These are phyloP conservation scores for Climacteris rufus DNA, from an alignment of 2,113 vertebrate genomes.

Conservation along the genomic window DNA sequence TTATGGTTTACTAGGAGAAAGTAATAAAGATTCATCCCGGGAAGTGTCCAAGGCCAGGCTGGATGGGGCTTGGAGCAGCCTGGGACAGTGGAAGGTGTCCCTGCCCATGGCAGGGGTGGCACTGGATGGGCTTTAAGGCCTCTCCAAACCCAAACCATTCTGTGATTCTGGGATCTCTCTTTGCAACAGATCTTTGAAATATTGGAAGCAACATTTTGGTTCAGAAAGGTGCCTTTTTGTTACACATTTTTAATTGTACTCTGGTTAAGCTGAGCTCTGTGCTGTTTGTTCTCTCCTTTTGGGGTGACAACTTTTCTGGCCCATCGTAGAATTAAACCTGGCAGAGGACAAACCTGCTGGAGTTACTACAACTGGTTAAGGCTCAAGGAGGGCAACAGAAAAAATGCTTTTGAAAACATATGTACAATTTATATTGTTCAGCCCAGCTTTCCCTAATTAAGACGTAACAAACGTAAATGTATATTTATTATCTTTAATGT, in stretches of 20 bases:
- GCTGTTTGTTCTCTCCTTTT: background rate
- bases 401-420: background rate
- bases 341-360: background rate
- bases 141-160: background rate
- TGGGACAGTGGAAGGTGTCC: background rate
- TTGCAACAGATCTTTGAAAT: background rate
- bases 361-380: background rate
- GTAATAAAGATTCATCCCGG: background rate
- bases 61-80: background rate
- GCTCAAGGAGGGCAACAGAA: background rate
- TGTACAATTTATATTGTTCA: background rate
- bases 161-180: background rate
- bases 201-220: background rate
- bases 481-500: background rate
- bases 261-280: background rate
- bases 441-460: background rate
- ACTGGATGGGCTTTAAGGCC: background rate
- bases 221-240: background rate
- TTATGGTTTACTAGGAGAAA: background rate
- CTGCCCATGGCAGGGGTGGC: background rate
- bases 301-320: background rate
- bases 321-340: background rate
- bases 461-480: background rate
- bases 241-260: background rate
- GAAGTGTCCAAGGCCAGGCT: fast-evolving